phyloP scores from a whole-genome alignment of 2,797 vertebrate genomes.

The Esox lucius region DNA sequence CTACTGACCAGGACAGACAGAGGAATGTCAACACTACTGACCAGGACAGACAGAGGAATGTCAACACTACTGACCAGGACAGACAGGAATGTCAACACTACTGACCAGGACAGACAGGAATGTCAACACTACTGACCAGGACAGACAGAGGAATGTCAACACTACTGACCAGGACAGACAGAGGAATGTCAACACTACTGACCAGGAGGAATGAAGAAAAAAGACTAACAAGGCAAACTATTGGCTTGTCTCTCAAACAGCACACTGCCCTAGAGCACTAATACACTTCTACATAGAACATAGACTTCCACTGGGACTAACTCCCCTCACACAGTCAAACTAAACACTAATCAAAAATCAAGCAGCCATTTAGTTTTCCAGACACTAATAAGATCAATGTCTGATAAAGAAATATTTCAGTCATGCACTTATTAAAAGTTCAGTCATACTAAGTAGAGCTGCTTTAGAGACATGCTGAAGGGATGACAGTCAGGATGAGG shows the following conservation, averaged over 20 bases:
- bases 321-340: slow-evolving; percentile 1
- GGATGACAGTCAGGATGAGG: slow-evolving; percentile 50
- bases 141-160: too few species aligned
- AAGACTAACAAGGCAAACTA: slow-evolving; percentile 31
- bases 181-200: too few species aligned
- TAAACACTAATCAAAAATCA: slow-evolving; percentile 62
- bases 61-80: too few species aligned
- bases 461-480: slow-evolving; percentile 75
- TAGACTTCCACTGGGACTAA: not conserved
- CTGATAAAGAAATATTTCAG: slow-evolving; percentile 57
- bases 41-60: too few species aligned
- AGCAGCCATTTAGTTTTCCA: slow-evolving; percentile 83
- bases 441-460: slow-evolving; percentile 70
- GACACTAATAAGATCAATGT: slow-evolving; percentile 70
- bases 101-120: too few species aligned
- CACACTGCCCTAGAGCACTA: not conserved
- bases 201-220: slow-evolving; percentile 24
- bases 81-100: too few species aligned
- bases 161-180: too few species aligned
- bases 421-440: slow-evolving; percentile 71
- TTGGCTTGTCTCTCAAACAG: too few species aligned
- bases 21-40: too few species aligned
- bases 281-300: not conserved
- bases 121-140: too few species aligned
- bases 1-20: too few species aligned